A percentile compares a stretch with the other conserved stretches of the same genome.
These are phyloP conservation scores for Anthoscopus minutus DNA, from an alignment of 2,113 vertebrate genomes.

Conservation along the genomic window DNA sequence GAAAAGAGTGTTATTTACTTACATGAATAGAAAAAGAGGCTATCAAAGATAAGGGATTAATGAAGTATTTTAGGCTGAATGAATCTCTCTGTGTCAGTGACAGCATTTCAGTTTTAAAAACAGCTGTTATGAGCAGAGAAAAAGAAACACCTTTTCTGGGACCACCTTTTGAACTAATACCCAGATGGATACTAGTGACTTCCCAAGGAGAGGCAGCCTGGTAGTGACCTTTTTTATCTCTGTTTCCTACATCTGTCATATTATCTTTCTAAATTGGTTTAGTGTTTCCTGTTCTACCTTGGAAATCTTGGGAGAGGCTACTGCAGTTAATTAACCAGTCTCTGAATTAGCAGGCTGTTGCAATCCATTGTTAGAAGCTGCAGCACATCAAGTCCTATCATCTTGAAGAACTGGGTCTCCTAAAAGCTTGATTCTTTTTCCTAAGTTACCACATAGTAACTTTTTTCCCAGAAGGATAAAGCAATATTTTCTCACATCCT, in stretches of 20 bases:
- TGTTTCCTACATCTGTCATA: not conserved
- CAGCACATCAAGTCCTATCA: not conserved
- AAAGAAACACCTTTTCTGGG: not conserved
- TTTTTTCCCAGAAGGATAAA: not conserved
- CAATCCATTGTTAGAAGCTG: not conserved
- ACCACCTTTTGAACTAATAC: not conserved
- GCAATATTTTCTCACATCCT: not conserved
- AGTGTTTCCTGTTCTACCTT: not conserved
- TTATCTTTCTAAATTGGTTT: not conserved
- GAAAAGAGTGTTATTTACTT: not conserved
- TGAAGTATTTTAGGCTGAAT: not conserved
- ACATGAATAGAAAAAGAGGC: not conserved
- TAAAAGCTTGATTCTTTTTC: not conserved
- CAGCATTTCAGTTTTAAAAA: not conserved
- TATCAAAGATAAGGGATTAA: not conserved
- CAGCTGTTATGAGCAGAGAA: not conserved
- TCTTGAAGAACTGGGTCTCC: fast-evolving
- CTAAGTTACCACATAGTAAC: not conserved
- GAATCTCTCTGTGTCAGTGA: not conserved
- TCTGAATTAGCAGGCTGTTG: not conserved
- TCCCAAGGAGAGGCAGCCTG: not conserved
- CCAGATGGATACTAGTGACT: not conserved
- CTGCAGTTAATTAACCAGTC: not conserved
- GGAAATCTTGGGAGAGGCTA: not conserved
- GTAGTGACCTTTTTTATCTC: not conserved